Evolutionary conservation across 2,888 invertebrate genomes (phyloP), one percentile per base, ranked within the genome.

Genomic region (Stenodera caucasica): DNA sequence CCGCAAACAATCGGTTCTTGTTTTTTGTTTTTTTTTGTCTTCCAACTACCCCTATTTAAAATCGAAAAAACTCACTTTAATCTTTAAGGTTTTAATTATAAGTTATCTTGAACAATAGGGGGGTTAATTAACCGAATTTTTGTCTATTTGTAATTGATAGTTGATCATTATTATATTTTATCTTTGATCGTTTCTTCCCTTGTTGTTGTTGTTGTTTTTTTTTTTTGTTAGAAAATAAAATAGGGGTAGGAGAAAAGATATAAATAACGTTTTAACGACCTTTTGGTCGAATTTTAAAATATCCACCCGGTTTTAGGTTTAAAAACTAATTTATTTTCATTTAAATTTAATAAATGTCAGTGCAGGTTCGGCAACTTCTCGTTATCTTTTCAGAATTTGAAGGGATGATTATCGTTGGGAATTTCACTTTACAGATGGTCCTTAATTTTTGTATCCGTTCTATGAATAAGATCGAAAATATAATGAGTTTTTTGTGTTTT

Each of bases 181-280:
- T 58, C 55, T 50, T 29, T 45, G 37, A 12, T 18, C 49, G 40
- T 62, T 62, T 57, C 58, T 49, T 49, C 2, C 53, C 52, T 57
- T 58, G 55, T 57, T 37, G 35, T 50, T 49, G 53, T 52, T 57
- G 57, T 51, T 26, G n/a, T n/a, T n/a, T n/a, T n/a, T n/a, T n/a
- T n/a, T n/a, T n/a, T n/a, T n/a, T n/a, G n/a, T n/a, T n/a, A n/a
- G n/a, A n/a, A n/a, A 55, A 61, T 57, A 61, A 57, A 61, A 61
- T 55, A 57, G 49, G 55, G 55, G 55, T 52, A 62, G 55, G 60
- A 45, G 55, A 32, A 29, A 61, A 63, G 61, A 64, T 65, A 65
- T 68, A 68, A 68, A 68, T 68, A 62, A 63, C 63, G 49, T n/a
- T n/a, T 59, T 60, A 63, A 68, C 63, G 66, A 66, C 64, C 66